Evolutionary conservation across 2,113 vertebrate genomes (phyloP).

Genomic region (Oncorhynchus clarkii): DNA sequence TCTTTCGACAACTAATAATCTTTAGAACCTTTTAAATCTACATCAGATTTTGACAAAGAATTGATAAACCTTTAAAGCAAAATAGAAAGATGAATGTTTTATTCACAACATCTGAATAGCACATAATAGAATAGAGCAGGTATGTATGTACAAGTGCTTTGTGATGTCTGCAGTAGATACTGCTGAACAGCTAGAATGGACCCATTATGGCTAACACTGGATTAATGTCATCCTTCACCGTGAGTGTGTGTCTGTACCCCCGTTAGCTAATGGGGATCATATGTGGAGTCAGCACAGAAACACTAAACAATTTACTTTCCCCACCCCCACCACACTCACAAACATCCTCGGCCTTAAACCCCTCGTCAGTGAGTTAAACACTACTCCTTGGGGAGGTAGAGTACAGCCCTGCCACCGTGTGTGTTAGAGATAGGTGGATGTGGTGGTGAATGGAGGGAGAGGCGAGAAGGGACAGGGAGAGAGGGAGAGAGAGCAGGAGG

Average conservation of each 20-base stretch:
- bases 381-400: slow-evolving; percentile 68
- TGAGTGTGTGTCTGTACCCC: slow-evolving; percentile 48
- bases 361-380: slow-evolving; percentile 69
- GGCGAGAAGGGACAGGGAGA: slow-evolving; percentile 14
- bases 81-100: background rate
- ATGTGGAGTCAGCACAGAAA: slow-evolving; percentile 76
- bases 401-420: slow-evolving; percentile 43
- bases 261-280: slow-evolving; percentile 76
- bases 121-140: background rate
- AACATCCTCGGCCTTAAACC: slow-evolving; percentile 42
- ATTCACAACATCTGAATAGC: background rate
- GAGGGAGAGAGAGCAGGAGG: background rate
- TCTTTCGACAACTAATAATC: slow-evolving; percentile 51
- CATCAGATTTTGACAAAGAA: slow-evolving; percentile 34
- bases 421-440: slow-evolving; percentile 36
- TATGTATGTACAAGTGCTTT: background rate
- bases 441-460: slow-evolving; percentile 24
- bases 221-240: background rate
- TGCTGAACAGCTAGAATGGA: too few relatives aligned
- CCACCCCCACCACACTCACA: slow-evolving; percentile 35
- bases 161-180: background rate
- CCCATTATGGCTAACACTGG: background rate
- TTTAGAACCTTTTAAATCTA: slow-evolving; percentile 45
- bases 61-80: background rate
- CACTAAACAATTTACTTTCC: slow-evolving; percentile 63